Percentiles rank a stretch among this genome's conserved stretches.
Conservation (phyloP, 2,888 invertebrate genomes). For the Dryobotodes eremita region DNA sequence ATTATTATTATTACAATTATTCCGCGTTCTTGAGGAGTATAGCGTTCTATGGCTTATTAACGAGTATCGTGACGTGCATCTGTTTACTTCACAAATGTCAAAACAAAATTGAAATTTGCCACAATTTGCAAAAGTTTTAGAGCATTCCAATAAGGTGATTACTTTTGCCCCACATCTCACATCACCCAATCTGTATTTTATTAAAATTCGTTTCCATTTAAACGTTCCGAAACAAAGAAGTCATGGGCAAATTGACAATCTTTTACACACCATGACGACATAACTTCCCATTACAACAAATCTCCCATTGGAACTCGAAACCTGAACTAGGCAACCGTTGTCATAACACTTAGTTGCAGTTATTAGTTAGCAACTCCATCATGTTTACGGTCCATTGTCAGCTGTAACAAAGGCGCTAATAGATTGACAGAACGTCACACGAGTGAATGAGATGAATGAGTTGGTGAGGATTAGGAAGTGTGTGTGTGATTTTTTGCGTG, state of each 20-base stretch:
- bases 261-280: neutral
- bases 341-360: constrained; percentile 4
- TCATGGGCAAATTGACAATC: neutral
- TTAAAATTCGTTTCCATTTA: neutral
- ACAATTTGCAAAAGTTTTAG: no score
- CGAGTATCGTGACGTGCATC: no score
- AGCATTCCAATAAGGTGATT: no score
- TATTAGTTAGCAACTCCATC: constrained; percentile 11
- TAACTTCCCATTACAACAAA: neutral
- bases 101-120: no score
- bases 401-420: constrained; percentile 20
- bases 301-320: neutral
- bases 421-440: constrained; percentile 9
- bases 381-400: constrained; percentile 13
- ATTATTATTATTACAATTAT: no score
- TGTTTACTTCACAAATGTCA: no score
- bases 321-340: constrained; percentile 9
- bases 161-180: no score
- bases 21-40: no score
- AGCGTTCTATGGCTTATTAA: no score
- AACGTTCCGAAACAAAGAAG: neutral
- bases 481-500: neutral
- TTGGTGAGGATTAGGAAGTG: neutral
- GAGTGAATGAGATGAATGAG: neutral
- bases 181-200: neutral